These are phyloP conservation scores for Lypha dubia DNA, from an alignment of 2,888 invertebrate genomes.

Conservation along the genomic window DNA sequence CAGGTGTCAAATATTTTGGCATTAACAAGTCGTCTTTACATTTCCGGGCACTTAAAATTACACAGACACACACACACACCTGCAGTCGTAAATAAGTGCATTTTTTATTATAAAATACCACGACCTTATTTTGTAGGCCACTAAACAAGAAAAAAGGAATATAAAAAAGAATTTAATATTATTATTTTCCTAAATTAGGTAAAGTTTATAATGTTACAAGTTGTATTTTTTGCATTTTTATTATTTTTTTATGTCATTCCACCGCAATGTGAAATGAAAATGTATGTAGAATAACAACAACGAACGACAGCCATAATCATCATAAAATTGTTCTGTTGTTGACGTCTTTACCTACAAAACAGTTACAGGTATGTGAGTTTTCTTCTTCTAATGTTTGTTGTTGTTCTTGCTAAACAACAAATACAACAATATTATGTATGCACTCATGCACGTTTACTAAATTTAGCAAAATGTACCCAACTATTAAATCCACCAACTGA, in stretches of 20 bases:
- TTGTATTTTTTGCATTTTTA: background rate
- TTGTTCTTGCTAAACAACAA: constrained; percentile 50
- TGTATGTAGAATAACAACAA: constrained; percentile 12
- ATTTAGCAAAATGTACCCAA: constrained; percentile 44
- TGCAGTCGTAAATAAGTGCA: background rate
- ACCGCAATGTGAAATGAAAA: constrained; percentile 45
- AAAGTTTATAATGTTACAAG: constrained; percentile 57
- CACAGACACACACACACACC: constrained; percentile 7
- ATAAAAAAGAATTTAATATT: constrained; percentile 18
- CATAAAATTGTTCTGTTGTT: constrained; percentile 58
- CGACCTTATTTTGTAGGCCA: constrained; percentile 64
- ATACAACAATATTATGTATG: constrained; percentile 44
- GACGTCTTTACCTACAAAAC: constrained; percentile 65
- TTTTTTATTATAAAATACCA: constrained; percentile 37
- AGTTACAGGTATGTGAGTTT: constrained; percentile 64
- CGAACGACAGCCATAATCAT: constrained; percentile 3
- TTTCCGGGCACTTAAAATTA: constrained; percentile 73
- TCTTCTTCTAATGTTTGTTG: too few species aligned
- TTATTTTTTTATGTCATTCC: constrained; percentile 16
- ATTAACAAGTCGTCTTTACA: constrained; percentile 73
- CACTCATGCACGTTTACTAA: constrained; percentile 61
- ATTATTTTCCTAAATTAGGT: constrained; percentile 60
- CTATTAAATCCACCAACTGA: constrained; percentile 52
- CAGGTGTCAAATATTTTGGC: constrained; percentile 66
- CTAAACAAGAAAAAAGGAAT: constrained; percentile 37